A percentile compares a stretch with the other conserved stretches of the same genome.
These are phyloP conservation scores for Didymodactylos carnosus DNA, from an alignment of 2,888 invertebrate genomes.

Conservation along the genomic window DNA sequence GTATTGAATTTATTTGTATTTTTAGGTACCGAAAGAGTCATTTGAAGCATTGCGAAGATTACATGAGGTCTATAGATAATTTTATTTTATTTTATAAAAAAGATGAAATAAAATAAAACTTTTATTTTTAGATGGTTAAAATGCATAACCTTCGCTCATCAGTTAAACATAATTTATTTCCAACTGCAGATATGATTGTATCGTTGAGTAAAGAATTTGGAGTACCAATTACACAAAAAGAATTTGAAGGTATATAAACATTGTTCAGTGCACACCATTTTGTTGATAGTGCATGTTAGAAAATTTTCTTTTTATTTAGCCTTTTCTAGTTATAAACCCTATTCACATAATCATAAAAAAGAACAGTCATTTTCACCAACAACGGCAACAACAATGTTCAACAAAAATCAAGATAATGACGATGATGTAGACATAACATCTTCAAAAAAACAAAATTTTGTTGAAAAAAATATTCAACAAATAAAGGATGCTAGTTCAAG, in stretches of 20 bases:
- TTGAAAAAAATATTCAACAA: no score
- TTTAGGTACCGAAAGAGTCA: slow-evolving; percentile 28
- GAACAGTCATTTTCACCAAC: no score
- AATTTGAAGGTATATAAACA: slow-evolving; percentile 23
- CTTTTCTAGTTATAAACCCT: not conserved
- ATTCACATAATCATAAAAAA: not conserved
- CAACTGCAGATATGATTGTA: slow-evolving; percentile 29
- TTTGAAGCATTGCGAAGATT: slow-evolving; percentile 29
- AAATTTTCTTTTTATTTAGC: not conserved
- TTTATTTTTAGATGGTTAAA: slow-evolving; percentile 12
- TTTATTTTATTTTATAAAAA: not conserved
- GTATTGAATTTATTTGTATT: no score
- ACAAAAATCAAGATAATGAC: no score
- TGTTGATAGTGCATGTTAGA: not conserved
- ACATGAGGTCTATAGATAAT: slow-evolving; percentile 22
- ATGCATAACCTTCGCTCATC: slow-evolving; percentile 22
- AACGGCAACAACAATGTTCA: not conserved
- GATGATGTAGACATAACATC: no score
- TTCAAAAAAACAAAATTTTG: no score
- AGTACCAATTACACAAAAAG: slow-evolving; percentile 28
- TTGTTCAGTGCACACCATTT: not conserved
- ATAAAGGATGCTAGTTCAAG: no score
- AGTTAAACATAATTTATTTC: slow-evolving; percentile 27
- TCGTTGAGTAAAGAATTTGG: slow-evolving; percentile 33
- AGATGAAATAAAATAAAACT: not conserved